Evolutionary conservation across 1,140 invertebrate species (phyloP).

Genomic region (Pemphigus obesinymphae): DNA sequence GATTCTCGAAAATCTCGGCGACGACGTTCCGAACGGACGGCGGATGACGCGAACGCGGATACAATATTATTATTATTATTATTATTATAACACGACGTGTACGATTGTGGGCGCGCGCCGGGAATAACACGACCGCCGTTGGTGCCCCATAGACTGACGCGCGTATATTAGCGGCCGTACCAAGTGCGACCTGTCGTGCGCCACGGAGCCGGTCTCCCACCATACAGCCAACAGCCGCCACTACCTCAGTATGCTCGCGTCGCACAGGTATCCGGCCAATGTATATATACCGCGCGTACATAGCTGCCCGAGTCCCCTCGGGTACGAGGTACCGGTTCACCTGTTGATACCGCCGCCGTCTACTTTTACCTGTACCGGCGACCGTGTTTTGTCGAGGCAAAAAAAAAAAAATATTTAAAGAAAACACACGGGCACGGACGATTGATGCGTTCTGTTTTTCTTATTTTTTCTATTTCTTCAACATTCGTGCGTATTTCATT

Average conservation of each 20-base stretch:
- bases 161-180: neutral
- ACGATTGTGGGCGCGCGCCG: neutral
- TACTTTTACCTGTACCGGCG: neutral
- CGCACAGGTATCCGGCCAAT: neutral
- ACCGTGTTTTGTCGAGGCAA: neutral
- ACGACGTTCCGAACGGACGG: too few relatives aligned
- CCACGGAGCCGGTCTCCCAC: neutral
- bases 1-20: too few relatives aligned
- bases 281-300: neutral
- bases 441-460: neutral
- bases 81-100: neutral
- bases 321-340: slow-evolving; percentile 31
- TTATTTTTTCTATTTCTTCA: neutral
- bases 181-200: slow-evolving; percentile 1
- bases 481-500: too few relatives aligned
- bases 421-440: neutral
- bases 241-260: too few relatives aligned
- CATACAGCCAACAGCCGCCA: neutral
- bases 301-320: neutral
- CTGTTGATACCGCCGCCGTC: neutral
- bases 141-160: slow-evolving; percentile 30
- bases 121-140: neutral
- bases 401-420: neutral
- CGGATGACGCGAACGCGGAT: neutral
- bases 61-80: too few relatives aligned